A percentile compares a stretch with the other conserved stretches of the same genome.
These are phyloP conservation scores for Aricia agestis DNA, from an alignment of 1,140 invertebrate genomes.

Conservation along the genomic window DNA sequence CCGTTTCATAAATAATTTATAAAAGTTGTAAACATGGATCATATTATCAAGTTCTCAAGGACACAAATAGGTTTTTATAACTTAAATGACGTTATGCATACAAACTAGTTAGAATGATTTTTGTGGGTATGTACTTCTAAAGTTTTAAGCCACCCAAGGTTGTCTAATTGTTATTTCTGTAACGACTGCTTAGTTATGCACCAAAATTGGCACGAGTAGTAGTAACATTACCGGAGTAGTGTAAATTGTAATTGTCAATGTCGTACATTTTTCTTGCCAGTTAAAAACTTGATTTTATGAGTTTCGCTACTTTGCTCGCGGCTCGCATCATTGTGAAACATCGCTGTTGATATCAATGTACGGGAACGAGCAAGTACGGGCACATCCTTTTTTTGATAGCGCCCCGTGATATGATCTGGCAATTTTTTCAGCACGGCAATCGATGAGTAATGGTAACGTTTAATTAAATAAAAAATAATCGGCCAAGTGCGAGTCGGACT, in stretches of 20 bases:
- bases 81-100: neutral
- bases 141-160: neutral
- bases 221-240: neutral
- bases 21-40: neutral
- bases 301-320: neutral
- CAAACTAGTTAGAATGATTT: neutral
- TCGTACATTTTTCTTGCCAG: too few species aligned
- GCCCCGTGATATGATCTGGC: slow-evolving; percentile 31
- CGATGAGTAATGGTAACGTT: neutral
- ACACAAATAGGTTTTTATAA: neutral
- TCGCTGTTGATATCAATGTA: slow-evolving; percentile 29
- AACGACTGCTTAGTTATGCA: neutral
- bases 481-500: neutral
- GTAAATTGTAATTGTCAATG: neutral
- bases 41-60: neutral
- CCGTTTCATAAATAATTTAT: neutral
- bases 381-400: slow-evolving; percentile 35
- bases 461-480: neutral
- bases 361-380: neutral
- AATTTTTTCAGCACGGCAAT: slow-evolving; percentile 30
- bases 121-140: neutral
- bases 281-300: neutral
- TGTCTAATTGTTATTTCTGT: too few species aligned
- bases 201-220: neutral
- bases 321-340: slow-evolving; percentile 26